Evolutionary conservation across 1,140 invertebrate species (phyloP).

Genomic region (Calosoma granatense): DNA sequence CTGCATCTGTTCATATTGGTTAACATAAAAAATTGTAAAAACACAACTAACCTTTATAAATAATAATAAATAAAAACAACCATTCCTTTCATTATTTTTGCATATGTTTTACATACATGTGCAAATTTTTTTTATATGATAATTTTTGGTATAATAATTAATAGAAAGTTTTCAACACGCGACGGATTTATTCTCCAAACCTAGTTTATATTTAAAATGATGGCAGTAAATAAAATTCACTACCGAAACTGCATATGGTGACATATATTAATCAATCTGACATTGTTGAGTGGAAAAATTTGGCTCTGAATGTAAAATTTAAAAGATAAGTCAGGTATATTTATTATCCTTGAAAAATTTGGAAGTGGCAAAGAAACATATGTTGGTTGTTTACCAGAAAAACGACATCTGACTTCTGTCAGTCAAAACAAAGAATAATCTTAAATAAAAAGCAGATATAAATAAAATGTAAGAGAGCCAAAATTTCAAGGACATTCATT

Average conservation of each 20-base stretch:
- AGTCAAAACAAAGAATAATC: background rate
- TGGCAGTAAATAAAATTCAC: background rate
- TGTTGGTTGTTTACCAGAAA: background rate
- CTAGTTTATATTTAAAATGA: no score
- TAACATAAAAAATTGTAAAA: slow-evolving; percentile 3
- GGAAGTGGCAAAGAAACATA: background rate
- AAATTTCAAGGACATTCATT: no score
- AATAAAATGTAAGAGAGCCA: no score
- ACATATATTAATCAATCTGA: background rate
- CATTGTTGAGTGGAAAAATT: no score
- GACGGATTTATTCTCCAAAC: no score
- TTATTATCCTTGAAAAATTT: background rate
- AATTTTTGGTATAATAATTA: no score
- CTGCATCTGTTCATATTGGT: background rate
- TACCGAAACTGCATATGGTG: background rate
- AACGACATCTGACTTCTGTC: background rate
- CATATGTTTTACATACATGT: no score
- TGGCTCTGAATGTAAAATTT: background rate
- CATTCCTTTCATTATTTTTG: no score
- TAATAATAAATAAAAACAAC: no score
- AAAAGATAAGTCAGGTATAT: background rate
- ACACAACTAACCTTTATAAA: background rate
- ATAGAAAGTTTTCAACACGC: no score
- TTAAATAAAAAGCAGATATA: no score
- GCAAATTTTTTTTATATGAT: no score